phyloP scores from a whole-genome alignment of 2,113 vertebrate species.

The Callocephalon fimbriatum region DNA sequence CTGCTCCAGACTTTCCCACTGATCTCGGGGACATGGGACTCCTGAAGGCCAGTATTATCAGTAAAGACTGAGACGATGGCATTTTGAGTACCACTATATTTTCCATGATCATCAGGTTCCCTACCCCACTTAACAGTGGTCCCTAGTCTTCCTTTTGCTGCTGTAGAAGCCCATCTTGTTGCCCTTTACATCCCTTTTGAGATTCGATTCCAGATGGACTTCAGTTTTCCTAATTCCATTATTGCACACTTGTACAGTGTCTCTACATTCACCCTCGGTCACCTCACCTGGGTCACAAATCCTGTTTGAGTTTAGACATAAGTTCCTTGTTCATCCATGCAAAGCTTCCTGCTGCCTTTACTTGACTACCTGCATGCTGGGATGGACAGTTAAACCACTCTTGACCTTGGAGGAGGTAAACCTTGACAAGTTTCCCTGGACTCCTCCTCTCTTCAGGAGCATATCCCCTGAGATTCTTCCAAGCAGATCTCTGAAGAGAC shows the following conservation, averaged over 20 bases:
- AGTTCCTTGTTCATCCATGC: not conserved
- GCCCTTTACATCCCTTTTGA: not conserved
- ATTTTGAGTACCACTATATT: not conserved
- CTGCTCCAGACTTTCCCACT: not conserved
- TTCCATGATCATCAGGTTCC: not conserved
- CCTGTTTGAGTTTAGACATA: not conserved
- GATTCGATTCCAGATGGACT: not conserved
- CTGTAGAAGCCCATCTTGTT: not conserved
- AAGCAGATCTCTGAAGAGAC: not conserved
- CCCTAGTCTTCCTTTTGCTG: not conserved
- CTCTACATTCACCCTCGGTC: not conserved
- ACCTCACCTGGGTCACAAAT: not conserved
- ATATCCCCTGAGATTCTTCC: not conserved
- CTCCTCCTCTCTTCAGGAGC: not conserved
- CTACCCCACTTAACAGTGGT: not conserved
- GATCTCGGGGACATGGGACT: not conserved
- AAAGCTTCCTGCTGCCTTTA: not conserved
- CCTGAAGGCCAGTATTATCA: not conserved
- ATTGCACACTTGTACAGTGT: not conserved
- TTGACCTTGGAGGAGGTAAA: not conserved
- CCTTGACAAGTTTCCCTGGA: not conserved
- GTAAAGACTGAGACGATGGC: not conserved
- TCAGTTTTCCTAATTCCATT: not conserved
- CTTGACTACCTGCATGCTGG: not conserved
- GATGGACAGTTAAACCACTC: rapidly evolving